Conservation (phyloP, 1,140 invertebrate genomes). For the Bombus ignitus region DNA sequence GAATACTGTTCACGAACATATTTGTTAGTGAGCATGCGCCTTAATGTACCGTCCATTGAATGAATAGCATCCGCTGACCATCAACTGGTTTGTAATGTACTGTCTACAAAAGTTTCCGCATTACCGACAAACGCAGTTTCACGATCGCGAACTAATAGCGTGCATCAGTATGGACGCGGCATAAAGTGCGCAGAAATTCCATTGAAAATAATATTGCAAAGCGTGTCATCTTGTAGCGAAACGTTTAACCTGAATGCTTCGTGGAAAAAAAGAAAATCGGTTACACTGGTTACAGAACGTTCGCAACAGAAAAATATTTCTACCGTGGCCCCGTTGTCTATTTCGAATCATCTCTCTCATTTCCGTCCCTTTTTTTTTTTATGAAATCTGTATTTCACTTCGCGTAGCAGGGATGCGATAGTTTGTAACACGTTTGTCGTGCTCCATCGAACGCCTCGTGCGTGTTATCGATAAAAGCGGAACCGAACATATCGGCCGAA, state of each 20-base stretch:
- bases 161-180: neutral
- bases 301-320: conserved; percentile 20
- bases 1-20: no score
- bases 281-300: neutral
- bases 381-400: conserved; percentile 17
- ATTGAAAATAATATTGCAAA: conserved; percentile 11
- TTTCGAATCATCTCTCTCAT: neutral
- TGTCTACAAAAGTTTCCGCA: no score
- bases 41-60: neutral
- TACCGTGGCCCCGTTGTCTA: conserved; percentile 8
- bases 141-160: neutral
- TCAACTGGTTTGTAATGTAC: neutral
- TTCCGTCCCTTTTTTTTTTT: neutral
- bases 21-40: no score
- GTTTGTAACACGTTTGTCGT: conserved; percentile 27
- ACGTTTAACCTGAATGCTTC: neutral
- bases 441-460: neutral
- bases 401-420: conserved; percentile 1
- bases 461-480: conserved; percentile 32
- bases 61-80: neutral
- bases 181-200: neutral
- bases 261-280: neutral
- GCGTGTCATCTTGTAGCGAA: neutral
- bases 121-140: neutral
- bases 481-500: neutral